These are phyloP conservation scores for Fabriciana adippe DNA, from an alignment of 2,888 invertebrate genomes.

Conservation along the genomic window DNA sequence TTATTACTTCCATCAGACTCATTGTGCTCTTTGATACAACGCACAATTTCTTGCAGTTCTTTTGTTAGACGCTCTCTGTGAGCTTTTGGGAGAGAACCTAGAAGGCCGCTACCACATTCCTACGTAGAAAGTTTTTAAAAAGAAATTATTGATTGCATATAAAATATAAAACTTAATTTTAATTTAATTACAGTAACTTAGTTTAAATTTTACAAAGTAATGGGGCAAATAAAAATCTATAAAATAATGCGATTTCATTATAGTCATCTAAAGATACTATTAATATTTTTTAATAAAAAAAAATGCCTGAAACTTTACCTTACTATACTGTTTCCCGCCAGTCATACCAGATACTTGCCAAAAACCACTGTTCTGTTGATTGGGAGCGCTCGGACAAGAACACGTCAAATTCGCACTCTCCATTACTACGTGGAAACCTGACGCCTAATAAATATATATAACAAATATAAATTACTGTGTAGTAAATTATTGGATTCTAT, in stretches of 20 bases:
- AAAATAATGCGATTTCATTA: no score
- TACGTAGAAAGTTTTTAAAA: background rate
- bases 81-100: constrained; percentile 63
- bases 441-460: constrained; percentile 52
- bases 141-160: no score
- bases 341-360: constrained; percentile 74
- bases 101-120: constrained; percentile 70
- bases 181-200: no score
- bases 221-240: no score
- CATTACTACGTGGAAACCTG: constrained; percentile 70
- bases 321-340: constrained; percentile 68
- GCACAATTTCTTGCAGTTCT: constrained; percentile 65
- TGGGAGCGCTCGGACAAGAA: constrained; percentile 60
- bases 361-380: constrained; percentile 64
- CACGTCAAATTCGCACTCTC: constrained; percentile 61
- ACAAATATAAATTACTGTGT: background rate
- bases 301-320: constrained; percentile 49
- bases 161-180: no score
- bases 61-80: constrained; percentile 62
- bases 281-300: background rate
- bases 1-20: constrained; percentile 53
- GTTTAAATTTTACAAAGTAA: no score
- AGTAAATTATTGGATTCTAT: background rate
- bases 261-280: no score
- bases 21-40: constrained; percentile 59